Conservation (phyloP, 2,888 invertebrate species). For the Germaria angustata region DNA sequence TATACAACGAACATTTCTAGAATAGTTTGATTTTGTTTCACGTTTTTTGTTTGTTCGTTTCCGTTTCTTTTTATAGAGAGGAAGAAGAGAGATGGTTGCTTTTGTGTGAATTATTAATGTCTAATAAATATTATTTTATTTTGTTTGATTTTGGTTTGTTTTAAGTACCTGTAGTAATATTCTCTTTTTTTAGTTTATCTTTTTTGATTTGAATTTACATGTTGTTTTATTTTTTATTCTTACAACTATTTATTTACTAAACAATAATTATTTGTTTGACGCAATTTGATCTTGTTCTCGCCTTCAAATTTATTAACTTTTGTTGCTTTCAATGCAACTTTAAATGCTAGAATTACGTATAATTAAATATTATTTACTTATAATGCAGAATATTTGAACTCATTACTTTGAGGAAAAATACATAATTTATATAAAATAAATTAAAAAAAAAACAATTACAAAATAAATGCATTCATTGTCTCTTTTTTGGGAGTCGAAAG, state of each 20-base stretch:
- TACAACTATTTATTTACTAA: neutral
- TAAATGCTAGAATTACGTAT: conserved; percentile 60
- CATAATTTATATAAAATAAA: too few relatives aligned
- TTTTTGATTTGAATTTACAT: conserved; percentile 54
- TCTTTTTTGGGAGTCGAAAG: too few relatives aligned
- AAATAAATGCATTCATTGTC: conserved; percentile 33
- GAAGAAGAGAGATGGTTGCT: neutral
- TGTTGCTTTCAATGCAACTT: conserved; percentile 11
- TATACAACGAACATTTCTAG: conserved; percentile 49
- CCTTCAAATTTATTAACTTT: neutral
- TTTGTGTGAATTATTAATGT: conserved; percentile 30
- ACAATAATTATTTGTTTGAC: conserved; percentile 29
- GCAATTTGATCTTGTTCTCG: conserved; percentile 50
- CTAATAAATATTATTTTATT: neutral
- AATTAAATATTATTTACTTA: conserved; percentile 22
- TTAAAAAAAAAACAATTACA: neutral
- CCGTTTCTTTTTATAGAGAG: conserved; percentile 15
- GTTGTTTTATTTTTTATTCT: neutral
- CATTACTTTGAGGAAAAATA: neutral
- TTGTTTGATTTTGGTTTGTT: conserved; percentile 24
- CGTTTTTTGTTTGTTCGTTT: conserved; percentile 23
- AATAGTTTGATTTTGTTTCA: conserved; percentile 45
- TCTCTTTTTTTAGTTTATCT: neutral
- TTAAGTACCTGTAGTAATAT: conserved; percentile 55
- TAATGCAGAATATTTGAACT: neutral